These are phyloP conservation scores for Loripinus fragilis DNA, from an alignment of 2,888 invertebrate species.

Conservation along the genomic window DNA sequence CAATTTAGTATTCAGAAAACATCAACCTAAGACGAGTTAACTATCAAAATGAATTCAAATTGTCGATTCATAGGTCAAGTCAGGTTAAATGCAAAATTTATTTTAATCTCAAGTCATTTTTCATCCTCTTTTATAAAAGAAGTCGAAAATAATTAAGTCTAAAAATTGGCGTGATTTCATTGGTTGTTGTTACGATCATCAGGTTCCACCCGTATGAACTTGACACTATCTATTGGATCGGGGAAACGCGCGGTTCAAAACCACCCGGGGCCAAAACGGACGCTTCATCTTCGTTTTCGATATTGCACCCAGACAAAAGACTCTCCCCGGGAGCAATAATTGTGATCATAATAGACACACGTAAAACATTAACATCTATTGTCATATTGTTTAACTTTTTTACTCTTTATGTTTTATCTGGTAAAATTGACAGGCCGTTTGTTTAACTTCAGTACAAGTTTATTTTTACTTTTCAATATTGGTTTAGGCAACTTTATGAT, in stretches of 20 bases:
- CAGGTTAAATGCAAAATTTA: conserved; percentile 2
- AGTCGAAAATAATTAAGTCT: not conserved
- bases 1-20: no score
- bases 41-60: no score
- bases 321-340: conserved; percentile 9
- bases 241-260: conserved; percentile 4
- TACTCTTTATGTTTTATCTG: conserved; percentile 1
- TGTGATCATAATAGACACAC: conserved; percentile 9
- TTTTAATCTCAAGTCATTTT: not conserved
- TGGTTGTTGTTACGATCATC: conserved; percentile 1
- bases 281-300: conserved; percentile 9
- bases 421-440: conserved; percentile 7
- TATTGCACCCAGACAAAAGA: conserved; percentile 11
- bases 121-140: conserved; percentile 1
- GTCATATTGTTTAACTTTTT: conserved; percentile 6
- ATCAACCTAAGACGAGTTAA: no score
- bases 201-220: not conserved
- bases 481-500: not conserved
- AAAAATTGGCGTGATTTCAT: not conserved
- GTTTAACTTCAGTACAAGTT: conserved; percentile 2
- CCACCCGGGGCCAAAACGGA: not conserved
- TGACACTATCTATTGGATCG: conserved; percentile 20
- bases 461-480: conserved; percentile 9
- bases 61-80: not conserved
- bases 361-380: conserved; percentile 16